Conservation (phyloP, 1,140 invertebrate genomes). For the Bombus breviceps region DNA sequence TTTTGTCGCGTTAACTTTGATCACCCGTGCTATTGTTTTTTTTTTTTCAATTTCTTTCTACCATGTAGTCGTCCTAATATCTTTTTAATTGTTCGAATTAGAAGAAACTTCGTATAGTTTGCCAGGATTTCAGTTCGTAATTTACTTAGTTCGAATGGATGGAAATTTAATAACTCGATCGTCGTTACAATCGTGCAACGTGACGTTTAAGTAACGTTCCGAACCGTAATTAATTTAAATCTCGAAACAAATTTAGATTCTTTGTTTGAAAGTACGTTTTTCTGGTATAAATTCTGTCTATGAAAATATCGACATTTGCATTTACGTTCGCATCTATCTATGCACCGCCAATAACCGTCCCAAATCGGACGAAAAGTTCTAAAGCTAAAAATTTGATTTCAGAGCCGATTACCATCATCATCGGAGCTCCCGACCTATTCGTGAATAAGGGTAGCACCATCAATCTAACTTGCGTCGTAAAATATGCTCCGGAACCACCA, state of each 20-base stretch:
- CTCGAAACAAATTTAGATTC: no score
- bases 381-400: constrained; percentile 59
- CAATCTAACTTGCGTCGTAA: constrained; percentile 87
- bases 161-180: no score
- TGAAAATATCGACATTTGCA: neutral
- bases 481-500: constrained; percentile 86
- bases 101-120: no score
- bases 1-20: neutral
- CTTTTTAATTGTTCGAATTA: neutral
- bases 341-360: neutral
- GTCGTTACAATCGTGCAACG: no score
- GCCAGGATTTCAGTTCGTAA: no score
- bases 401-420: constrained; percentile 87
- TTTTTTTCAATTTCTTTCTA: neutral
- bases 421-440: constrained; percentile 86
- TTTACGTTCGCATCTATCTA: neutral
- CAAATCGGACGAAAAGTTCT: neutral
- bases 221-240: neutral
- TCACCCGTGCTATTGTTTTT: neutral
- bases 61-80: neutral
- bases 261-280: neutral
- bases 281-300: neutral
- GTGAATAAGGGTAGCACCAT: constrained; percentile 88
- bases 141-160: no score
- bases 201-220: neutral